Evolutionary conservation across 2,888 invertebrate species (phyloP).

Genomic region (Tortricodes alternella): DNA sequence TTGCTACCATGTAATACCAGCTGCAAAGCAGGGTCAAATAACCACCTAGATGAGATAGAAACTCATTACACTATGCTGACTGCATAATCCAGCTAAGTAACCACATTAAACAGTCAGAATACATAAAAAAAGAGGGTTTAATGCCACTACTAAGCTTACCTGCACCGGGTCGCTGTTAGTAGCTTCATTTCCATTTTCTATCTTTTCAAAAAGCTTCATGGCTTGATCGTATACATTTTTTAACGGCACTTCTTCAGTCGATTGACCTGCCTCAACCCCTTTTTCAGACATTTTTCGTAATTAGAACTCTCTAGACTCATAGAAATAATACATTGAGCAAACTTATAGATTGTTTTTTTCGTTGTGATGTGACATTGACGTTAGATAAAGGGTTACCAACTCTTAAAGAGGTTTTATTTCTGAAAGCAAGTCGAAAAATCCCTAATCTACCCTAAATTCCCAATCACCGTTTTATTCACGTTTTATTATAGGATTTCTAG

Average conservation of each 20-base stretch:
- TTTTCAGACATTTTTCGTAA: slow-evolving; percentile 44
- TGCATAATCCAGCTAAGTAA: no score
- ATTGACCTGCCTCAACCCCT: slow-evolving; percentile 47
- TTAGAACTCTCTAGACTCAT: slow-evolving; percentile 15
- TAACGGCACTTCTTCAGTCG: slow-evolving; percentile 61
- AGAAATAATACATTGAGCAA: neutral
- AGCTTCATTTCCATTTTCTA: slow-evolving; percentile 86
- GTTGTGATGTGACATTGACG: no score
- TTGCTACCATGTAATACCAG: no score
- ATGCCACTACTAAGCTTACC: slow-evolving; percentile 73
- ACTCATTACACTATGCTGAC: neutral
- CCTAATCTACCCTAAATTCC: no score
- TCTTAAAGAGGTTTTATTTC: no score
- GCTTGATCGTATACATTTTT: slow-evolving; percentile 85
- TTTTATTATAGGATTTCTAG: no score
- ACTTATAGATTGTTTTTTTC: neutral
- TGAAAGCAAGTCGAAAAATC: no score
- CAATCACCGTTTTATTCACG: no score
- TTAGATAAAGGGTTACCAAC: no score
- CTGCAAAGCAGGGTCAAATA: neutral
- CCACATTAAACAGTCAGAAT: no score
- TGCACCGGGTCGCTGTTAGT: slow-evolving; percentile 88
- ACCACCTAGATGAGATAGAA: neutral
- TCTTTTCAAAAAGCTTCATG: slow-evolving; percentile 85
- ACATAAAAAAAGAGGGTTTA: no score